Percentiles rank a stretch among this genome's conserved stretches.
Conservation (phyloP, 2,797 vertebrate genomes). For the Protonibea diacanthus region DNA sequence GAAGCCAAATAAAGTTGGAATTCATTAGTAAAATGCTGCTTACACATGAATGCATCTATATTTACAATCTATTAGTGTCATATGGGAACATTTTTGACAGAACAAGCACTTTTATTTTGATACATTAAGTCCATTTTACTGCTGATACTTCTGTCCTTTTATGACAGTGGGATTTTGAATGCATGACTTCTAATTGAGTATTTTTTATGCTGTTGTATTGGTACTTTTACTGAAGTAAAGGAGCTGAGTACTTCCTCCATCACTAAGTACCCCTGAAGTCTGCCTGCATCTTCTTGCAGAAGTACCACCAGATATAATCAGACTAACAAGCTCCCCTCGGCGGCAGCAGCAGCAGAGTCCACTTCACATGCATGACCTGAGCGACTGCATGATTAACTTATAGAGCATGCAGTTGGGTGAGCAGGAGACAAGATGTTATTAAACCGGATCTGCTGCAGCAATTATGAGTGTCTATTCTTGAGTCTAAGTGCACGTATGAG, state of each 20-base stretch:
- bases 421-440: constrained; percentile 44
- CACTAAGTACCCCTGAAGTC: constrained; percentile 1
- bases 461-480: constrained; percentile 24
- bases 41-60: background rate
- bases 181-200: background rate
- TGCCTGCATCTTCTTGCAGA: constrained; percentile 25
- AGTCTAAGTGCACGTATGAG: constrained; percentile 21
- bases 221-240: background rate
- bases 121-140: background rate
- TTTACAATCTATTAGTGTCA: background rate
- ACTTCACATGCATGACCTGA: constrained; percentile 66
- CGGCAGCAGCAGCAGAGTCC: constrained; percentile 37
- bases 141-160: background rate
- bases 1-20: no score
- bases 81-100: background rate
- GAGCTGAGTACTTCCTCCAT: constrained; percentile 4
- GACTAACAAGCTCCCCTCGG: constrained; percentile 65
- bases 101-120: no score
- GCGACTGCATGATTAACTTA: constrained; percentile 67
- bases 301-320: constrained; percentile 67
- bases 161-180: background rate
- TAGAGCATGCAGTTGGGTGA: constrained; percentile 47
- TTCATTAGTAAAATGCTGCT: background rate
- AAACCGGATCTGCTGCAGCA: constrained; percentile 28
- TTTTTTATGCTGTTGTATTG: background rate